A percentile compares a stretch with the other conserved stretches of the same genome.
Conservation (phyloP, 1,140 invertebrate genomes). For the Acromyrmex echinatior region DNA sequence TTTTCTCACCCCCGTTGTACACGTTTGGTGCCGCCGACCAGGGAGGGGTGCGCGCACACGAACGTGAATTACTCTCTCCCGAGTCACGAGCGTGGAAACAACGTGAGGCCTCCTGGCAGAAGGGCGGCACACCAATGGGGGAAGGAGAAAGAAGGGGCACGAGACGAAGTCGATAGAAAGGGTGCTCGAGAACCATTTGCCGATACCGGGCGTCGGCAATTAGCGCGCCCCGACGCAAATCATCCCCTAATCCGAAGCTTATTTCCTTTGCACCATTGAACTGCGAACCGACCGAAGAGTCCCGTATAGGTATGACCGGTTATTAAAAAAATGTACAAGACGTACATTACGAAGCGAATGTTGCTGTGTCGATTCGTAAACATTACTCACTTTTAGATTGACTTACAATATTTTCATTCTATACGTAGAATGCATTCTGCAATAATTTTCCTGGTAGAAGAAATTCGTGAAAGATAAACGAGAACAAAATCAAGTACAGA, state of each 20-base stretch:
- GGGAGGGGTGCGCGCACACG: constrained; percentile 19
- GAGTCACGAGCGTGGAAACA: constrained; percentile 68
- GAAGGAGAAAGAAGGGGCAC: neutral
- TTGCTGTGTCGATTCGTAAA: neutral
- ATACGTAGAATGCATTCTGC: too few species aligned
- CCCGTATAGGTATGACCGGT: neutral
- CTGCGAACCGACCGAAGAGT: neutral
- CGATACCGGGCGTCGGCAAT: constrained; percentile 64
- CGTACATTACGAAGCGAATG: neutral
- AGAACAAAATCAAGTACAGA: too few species aligned
- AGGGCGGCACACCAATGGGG: neutral
- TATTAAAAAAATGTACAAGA: constrained; percentile 7
- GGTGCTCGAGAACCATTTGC: constrained; percentile 22
- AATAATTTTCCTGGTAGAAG: neutral
- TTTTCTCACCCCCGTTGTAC: constrained; percentile 50
- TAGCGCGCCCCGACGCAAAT: constrained; percentile 67
- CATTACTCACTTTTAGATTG: neutral
- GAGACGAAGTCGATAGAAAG: constrained; percentile 27
- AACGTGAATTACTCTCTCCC: constrained; percentile 49
- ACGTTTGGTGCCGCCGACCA: neutral
- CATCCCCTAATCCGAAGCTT: constrained; percentile 71
- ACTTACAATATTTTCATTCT: neutral
- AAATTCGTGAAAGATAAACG: neutral
- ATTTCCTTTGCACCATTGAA: constrained; percentile 60
- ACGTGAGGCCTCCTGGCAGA: constrained; percentile 49